A percentile compares a stretch with the other conserved stretches of the same genome.
Conservation (phyloP, 1,140 invertebrate species). For the Glossosoma conforme region DNA sequence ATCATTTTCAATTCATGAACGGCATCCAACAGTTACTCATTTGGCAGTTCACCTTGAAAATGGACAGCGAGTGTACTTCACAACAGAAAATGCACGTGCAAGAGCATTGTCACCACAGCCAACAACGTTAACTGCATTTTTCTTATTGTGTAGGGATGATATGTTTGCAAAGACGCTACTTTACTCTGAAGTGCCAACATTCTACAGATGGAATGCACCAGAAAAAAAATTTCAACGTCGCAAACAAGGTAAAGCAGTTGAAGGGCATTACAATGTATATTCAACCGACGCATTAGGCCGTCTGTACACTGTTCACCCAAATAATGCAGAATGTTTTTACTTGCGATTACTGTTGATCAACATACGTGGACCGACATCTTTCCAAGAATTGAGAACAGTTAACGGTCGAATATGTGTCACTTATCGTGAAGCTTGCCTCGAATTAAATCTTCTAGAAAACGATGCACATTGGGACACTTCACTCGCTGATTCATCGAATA, state of each 20-base stretch:
- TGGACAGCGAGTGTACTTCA: slow-evolving; percentile 40
- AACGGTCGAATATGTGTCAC: slow-evolving; percentile 14
- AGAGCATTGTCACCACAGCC: background rate
- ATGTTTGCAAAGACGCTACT: slow-evolving; percentile 3
- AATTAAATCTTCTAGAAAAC: slow-evolving; percentile 30
- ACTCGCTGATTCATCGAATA: slow-evolving; percentile 41
- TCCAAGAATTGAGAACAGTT: slow-evolving; percentile 1
- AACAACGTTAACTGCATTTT: slow-evolving; percentile 36
- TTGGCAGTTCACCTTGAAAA: slow-evolving; percentile 42
- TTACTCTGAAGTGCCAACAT: slow-evolving; percentile 31
- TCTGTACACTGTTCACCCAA: background rate
- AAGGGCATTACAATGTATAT: background rate
- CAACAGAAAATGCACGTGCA: slow-evolving; percentile 24
- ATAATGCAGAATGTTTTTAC: slow-evolving; percentile 3
- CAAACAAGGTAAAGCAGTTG: background rate
- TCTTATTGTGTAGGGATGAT: slow-evolving; percentile 29
- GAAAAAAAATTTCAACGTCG: slow-evolving; percentile 1
- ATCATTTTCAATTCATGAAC: slow-evolving; percentile 36
- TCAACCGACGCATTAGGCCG: background rate
- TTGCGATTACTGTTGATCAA: background rate
- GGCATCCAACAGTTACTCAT: slow-evolving; percentile 37
- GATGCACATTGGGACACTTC: slow-evolving; percentile 40
- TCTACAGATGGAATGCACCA: slow-evolving; percentile 32
- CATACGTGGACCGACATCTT: background rate
- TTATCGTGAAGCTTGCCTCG: slow-evolving; percentile 1